Conservation (phyloP, 2,113 vertebrate species). For the Brachyhypopomus gauderio region DNA sequence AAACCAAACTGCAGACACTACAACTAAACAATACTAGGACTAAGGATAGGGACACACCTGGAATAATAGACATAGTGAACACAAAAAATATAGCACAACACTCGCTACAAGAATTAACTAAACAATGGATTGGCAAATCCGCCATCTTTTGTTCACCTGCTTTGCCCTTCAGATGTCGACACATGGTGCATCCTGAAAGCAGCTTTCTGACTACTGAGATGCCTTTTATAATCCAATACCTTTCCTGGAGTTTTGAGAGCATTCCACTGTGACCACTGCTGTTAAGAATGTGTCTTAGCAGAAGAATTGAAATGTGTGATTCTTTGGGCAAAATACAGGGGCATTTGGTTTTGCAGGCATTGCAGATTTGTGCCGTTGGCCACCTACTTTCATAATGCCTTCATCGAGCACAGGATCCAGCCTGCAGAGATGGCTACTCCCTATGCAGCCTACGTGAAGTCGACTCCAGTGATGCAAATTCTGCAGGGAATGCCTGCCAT, state of each 20-base stretch:
- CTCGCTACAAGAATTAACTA: no score
- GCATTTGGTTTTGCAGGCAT: slow-evolving; percentile 4
- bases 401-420: slow-evolving; percentile 25
- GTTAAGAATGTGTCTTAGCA: slow-evolving; percentile 1
- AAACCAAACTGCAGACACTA: no score
- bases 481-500: slow-evolving; percentile 6
- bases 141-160: no score
- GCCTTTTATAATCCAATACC: background rate
- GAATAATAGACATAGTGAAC: no score
- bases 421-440: background rate
- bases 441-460: background rate
- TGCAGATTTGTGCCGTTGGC: background rate
- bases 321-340: slow-evolving; percentile 35
- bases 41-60: no score
- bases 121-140: no score
- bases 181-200: background rate
- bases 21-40: no score
- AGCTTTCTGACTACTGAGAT: background rate
- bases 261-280: background rate
- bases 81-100: no score
- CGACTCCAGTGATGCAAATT: slow-evolving; percentile 3
- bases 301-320: background rate
- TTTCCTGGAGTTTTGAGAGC: background rate
- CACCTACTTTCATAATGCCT: slow-evolving; percentile 26
- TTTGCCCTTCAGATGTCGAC: background rate